These are phyloP conservation scores for Sarcophaga subvicina DNA, from an alignment of 2,888 invertebrate genomes.

Conservation along the genomic window DNA sequence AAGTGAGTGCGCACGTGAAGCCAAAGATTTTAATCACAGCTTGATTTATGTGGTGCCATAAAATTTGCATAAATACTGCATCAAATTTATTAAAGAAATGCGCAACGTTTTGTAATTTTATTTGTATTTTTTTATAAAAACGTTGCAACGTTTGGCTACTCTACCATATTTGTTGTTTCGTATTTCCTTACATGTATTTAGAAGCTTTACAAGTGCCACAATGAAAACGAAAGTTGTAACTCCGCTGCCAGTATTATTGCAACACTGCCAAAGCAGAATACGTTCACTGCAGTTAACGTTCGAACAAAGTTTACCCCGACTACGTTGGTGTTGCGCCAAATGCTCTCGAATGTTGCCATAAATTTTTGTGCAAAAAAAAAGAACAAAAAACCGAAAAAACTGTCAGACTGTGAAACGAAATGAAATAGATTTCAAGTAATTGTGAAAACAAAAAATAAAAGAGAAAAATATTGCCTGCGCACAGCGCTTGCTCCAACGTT, in stretches of 20 bases:
- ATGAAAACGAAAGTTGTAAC: constrained; percentile 64
- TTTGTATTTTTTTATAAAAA: neutral
- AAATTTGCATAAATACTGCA: constrained; percentile 48
- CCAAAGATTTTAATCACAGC: constrained; percentile 8
- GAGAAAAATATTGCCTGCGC: neutral
- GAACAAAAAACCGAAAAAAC: neutral
- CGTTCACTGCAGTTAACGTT: neutral
- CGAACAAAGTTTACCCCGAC: constrained; percentile 43
- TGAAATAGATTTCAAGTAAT: constrained; percentile 40
- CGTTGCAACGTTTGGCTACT: neutral
- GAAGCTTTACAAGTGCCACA: constrained; percentile 63
- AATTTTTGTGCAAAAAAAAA: constrained; percentile 10
- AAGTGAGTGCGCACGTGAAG: neutral
- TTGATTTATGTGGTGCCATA: constrained; percentile 49
- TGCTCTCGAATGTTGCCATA: constrained; percentile 43
- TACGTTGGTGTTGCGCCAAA: constrained; percentile 18
- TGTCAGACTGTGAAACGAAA: constrained; percentile 34
- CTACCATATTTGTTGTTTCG: neutral
- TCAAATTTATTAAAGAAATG: constrained; percentile 49
- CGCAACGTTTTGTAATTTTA: constrained; percentile 33
- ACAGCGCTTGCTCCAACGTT: neutral
- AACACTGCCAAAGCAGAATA: neutral
- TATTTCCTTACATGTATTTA: constrained; percentile 25
- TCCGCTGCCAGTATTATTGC: neutral
- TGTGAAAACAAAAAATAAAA: neutral